Percentiles rank a stretch among this genome's conserved stretches.
These are phyloP conservation scores for Drosophila helvetica DNA, from an alignment of 2,888 invertebrate genomes.

Conservation along the genomic window DNA sequence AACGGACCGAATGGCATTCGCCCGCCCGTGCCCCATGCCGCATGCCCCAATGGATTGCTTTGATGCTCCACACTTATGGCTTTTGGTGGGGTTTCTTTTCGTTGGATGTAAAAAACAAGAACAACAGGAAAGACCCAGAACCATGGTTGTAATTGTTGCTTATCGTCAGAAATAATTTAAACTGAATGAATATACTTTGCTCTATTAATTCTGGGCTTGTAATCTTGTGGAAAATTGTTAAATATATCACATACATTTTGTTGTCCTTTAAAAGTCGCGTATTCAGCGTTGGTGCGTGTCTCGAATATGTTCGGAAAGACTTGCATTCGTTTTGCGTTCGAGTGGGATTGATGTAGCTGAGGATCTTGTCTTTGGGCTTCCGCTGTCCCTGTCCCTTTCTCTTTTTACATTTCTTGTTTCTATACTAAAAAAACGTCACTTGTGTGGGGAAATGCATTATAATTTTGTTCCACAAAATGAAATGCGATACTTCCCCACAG, in stretches of 20 bases:
- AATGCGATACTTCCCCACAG: slow-evolving; percentile 56
- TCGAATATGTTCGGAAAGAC: too few relatives aligned
- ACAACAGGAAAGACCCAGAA: slow-evolving; percentile 4
- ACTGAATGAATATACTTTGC: not conserved
- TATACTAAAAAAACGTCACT: too few relatives aligned
- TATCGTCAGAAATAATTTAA: slow-evolving; percentile 56
- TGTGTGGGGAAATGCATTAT: slow-evolving; percentile 34
- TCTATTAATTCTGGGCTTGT: too few relatives aligned
- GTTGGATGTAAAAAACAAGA: slow-evolving; percentile 69
- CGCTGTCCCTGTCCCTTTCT: slow-evolving; percentile 1
- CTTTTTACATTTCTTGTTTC: too few relatives aligned
- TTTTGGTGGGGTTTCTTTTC: slow-evolving; percentile 56
- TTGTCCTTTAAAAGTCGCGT: too few relatives aligned
- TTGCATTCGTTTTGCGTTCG: too few relatives aligned
- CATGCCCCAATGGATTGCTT: slow-evolving; percentile 6
- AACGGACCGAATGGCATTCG: slow-evolving; percentile 54
- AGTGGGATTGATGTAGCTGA: not conserved
- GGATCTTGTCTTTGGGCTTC: slow-evolving; percentile 13
- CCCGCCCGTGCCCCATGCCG: slow-evolving; percentile 14
- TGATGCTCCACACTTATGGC: slow-evolving; percentile 25
- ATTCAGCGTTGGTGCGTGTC: too few relatives aligned
- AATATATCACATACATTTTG: too few relatives aligned
- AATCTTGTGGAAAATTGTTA: too few relatives aligned
- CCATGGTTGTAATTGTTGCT: slow-evolving; percentile 68
- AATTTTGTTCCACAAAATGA: slow-evolving; percentile 61